Percentiles rank a stretch among this genome's conserved stretches.
phyloP scores from a whole-genome alignment of 2,888 invertebrate species.

The Euspilapteryx auroguttella region DNA sequence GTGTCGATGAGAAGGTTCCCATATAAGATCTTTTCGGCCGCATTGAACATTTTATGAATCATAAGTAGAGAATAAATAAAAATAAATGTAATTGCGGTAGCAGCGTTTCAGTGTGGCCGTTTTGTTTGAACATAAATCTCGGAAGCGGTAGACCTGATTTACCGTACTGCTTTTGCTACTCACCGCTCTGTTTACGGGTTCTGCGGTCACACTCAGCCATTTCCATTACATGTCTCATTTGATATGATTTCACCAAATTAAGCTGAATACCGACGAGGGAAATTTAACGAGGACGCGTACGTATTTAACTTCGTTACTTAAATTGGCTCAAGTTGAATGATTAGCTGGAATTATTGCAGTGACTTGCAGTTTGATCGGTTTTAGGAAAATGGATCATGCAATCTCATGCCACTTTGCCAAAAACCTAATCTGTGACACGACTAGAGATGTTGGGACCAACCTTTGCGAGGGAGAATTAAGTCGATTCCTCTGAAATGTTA shows the following conservation, averaged over 20 bases:
- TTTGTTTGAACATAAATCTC: constrained; percentile 42
- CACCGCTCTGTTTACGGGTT: constrained; percentile 26
- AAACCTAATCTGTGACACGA: not conserved
- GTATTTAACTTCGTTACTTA: no score
- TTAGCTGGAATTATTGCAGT: no score
- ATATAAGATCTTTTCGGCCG: no score
- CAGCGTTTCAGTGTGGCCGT: constrained; percentile 25
- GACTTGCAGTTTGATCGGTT: no score
- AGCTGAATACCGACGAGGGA: no score
- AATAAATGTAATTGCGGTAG: no score
- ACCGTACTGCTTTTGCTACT: constrained; percentile 34
- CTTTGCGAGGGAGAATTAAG: not conserved
- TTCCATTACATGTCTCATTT: constrained; percentile 15
- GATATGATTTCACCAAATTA: constrained; percentile 10
- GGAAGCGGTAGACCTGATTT: constrained; percentile 36
- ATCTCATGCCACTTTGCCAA: not conserved
- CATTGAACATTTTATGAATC: no score
- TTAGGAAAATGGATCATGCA: constrained; percentile 4
- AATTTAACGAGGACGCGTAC: no score
- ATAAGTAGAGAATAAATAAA: no score
- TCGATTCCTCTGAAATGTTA: no score
- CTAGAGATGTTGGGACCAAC: not conserved
- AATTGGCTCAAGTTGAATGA: no score
- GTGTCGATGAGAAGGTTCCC: no score
- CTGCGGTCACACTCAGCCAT: constrained; percentile 20